phyloP scores from a whole-genome alignment of 37 sponge, comb jelly and placozoan species.

The Chondrilla cf. caribensis region DNA sequence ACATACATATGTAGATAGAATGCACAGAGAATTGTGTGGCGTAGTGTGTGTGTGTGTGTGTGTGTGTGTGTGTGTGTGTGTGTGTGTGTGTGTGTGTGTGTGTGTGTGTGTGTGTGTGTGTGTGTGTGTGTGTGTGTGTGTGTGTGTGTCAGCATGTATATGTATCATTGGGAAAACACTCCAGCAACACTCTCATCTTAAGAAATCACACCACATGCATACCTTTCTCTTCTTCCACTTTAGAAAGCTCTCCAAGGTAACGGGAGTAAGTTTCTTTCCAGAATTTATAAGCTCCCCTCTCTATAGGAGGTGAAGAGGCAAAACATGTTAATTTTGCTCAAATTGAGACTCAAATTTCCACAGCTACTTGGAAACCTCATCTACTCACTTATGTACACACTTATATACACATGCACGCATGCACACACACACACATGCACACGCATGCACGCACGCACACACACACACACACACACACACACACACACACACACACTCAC shows the following conservation, averaged over 20 bases:
- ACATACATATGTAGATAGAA: no score
- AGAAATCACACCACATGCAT: neutral
- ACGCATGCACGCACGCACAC: no score
- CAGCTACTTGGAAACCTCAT: neutral
- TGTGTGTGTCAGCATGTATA: no score
- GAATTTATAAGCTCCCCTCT: slow-evolving; percentile 60
- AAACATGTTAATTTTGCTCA: neutral
- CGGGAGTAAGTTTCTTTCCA: slow-evolving; percentile 58
- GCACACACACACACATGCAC: neutral
- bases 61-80: no score
- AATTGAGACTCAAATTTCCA: neutral
- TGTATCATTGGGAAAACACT: no score
- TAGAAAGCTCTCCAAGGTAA: slow-evolving; percentile 81
- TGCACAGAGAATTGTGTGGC: no score
- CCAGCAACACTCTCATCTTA: no score
- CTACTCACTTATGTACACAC: neutral
- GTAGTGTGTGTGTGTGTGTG: no score
- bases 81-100: no score
- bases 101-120: no score
- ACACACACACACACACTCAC: neutral
- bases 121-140: no score
- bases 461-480: neutral
- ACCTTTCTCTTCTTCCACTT: slow-evolving; percentile 93
- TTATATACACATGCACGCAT: neutral
- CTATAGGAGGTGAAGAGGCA: slow-evolving; percentile 28